A percentile compares a stretch with the other conserved stretches of the same genome.
These are phyloP conservation scores for Drosophila lowei DNA, from an alignment of 1,140 invertebrate genomes.

Conservation along the genomic window DNA sequence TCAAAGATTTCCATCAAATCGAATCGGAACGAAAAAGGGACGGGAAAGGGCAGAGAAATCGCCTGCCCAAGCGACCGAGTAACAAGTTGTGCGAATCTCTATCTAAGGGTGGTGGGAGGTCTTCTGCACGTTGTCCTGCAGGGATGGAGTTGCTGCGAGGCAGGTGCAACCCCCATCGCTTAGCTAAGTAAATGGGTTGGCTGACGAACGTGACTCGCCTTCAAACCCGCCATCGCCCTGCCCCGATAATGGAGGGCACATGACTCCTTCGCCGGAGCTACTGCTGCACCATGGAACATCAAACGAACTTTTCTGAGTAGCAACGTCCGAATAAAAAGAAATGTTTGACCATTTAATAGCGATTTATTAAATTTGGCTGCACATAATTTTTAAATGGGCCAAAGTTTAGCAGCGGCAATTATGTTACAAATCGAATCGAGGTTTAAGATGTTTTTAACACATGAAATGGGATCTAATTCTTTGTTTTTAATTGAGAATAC, in stretches of 20 bases:
- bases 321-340: not conserved
- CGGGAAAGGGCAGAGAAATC: slow-evolving; percentile 19
- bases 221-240: slow-evolving; percentile 1
- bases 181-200: slow-evolving; percentile 81
- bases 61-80: slow-evolving; percentile 34
- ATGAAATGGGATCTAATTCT: too few species aligned
- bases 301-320: not conserved
- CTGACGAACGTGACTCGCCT: slow-evolving; percentile 68
- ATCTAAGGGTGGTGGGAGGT: slow-evolving; percentile 30
- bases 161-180: slow-evolving; percentile 77
- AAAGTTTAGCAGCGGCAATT: too few species aligned
- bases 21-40: slow-evolving; percentile 33
- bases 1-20: slow-evolving; percentile 75
- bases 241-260: slow-evolving; percentile 40
- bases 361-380: not conserved
- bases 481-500: too few species aligned
- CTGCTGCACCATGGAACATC: slow-evolving; percentile 49
- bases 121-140: slow-evolving; percentile 17
- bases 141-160: slow-evolving; percentile 22
- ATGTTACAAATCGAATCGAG: too few species aligned
- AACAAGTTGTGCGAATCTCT: slow-evolving; percentile 71
- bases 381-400: too few species aligned
- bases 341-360: not conserved
- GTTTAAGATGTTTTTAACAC: too few species aligned
- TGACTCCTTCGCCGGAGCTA: slow-evolving; percentile 33